A percentile compares a stretch with the other conserved stretches of the same genome.
Evolutionary conservation across 2,113 vertebrate species (phyloP).

Genomic region (Oncorhynchus clarkii): DNA sequence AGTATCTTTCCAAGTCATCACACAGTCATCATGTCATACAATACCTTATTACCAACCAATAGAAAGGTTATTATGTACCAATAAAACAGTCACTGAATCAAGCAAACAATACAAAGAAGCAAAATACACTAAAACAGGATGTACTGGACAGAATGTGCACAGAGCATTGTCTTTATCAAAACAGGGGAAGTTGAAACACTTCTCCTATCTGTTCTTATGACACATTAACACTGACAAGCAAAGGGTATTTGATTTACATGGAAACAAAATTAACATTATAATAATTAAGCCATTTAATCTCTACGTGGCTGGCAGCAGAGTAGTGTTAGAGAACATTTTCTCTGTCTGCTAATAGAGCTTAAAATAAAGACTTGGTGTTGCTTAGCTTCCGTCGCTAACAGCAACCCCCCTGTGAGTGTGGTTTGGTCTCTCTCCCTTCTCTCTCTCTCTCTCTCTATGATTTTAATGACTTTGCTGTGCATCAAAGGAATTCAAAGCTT

Average conservation of each 20-base stretch:
- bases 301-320: background rate
- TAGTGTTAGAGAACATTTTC: background rate
- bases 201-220: background rate
- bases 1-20: too few species aligned
- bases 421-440: slow-evolving; percentile 13
- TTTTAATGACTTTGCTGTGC: slow-evolving; percentile 24
- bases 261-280: background rate
- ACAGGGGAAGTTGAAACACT: background rate
- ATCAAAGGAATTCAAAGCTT: slow-evolving; percentile 38
- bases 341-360: slow-evolving; percentile 2
- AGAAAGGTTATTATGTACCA: too few species aligned
- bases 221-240: background rate
- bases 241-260: background rate
- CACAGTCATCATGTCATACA: background rate
- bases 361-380: slow-evolving; percentile 25
- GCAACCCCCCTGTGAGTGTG: slow-evolving; percentile 22
- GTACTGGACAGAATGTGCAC: too few species aligned
- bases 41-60: background rate
- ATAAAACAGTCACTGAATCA: too few species aligned
- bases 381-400: slow-evolving; percentile 23
- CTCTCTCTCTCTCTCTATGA: background rate
- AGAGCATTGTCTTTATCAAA: background rate
- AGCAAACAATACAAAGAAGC: too few species aligned
- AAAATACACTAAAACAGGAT: too few species aligned
- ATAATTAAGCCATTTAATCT: background rate